Evolutionary conservation across 1,140 invertebrate genomes (phyloP), one percentile per base, ranked within the genome.

Genomic region (Lepeophtheirus salmonis): DNA sequence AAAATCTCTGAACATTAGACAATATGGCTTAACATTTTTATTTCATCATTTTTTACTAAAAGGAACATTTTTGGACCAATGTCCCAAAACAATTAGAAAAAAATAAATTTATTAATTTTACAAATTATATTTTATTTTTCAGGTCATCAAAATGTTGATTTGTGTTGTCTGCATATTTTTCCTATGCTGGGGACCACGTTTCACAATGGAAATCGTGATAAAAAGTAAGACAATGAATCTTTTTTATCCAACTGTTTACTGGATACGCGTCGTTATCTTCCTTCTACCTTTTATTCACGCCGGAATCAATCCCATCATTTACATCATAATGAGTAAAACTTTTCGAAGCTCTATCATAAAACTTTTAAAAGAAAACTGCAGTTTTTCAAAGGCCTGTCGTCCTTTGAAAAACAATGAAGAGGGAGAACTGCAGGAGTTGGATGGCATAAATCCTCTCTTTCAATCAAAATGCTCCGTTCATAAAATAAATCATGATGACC

Each of bases 61-160:
- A n/a, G n/a, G n/a, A n/a, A n/a, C n/a, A n/a, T n/a, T n/a, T n/a
- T n/a, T n/a, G n/a, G n/a, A n/a, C n/a, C n/a, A n/a, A n/a, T n/a
- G n/a, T n/a, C n/a, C n/a, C n/a, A n/a, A n/a, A n/a, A n/a, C n/a
- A n/a, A n/a, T n/a, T n/a, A n/a, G 30, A 10, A 41, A 41, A 41
- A 41, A 41, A 41, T 41, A 41, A n/a, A 10, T 41, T 57, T 41
- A 23, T 24, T 26, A 52, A 16, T 59, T 24, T 12, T n/a, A n/a
- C n/a, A n/a, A n/a, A n/a, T n/a, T n/a, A 25, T 58, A 23, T 30
- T 63, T 6, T 25, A 22, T 50, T 21, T 63, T 64, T 6, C 63
- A 75, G 74, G 73, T 75, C 4, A 74, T 75, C 50, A 75, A 75
- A 64, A 76, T 76, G 73, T 67, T 76, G 18, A 67, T 75, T 12